Evolutionary conservation across 2,797 vertebrate genomes (phyloP).

Genomic region (Anomalospiza imberbis): DNA sequence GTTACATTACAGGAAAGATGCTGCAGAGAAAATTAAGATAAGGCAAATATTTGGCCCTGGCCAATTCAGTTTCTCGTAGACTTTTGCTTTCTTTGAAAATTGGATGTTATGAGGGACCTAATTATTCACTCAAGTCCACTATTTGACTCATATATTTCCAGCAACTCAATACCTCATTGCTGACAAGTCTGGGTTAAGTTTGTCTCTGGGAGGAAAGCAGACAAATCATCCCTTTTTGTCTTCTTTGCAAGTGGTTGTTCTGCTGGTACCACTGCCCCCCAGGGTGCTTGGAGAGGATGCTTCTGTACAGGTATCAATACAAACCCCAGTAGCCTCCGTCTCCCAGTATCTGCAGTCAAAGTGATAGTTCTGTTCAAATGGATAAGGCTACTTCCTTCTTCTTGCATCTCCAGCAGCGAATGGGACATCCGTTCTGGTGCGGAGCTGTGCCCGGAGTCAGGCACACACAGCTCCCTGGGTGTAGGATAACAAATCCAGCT

Average conservation of each 20-base stretch:
- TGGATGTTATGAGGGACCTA: not conserved
- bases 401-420: not conserved
- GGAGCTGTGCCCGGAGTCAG: not conserved
- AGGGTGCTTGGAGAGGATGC: not conserved
- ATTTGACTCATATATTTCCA: not conserved
- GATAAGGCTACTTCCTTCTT: not conserved
- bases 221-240: not conserved
- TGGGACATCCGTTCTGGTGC: not conserved
- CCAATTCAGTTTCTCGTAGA: not conserved
- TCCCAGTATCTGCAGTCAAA: not conserved
- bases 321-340: not conserved
- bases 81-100: not conserved
- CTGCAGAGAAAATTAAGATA: not conserved
- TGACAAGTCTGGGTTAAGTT: not conserved
- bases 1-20: fast-evolving
- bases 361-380: not conserved
- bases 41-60: not conserved
- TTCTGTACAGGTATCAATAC: not conserved
- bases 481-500: not conserved
- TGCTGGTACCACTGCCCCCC: fast-evolving
- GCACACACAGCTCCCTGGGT: not conserved
- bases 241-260: not conserved
- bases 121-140: not conserved
- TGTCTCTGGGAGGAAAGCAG: not conserved
- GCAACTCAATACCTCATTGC: not conserved